Conservation (phyloP, 2,113 vertebrate genomes). For the Pelecanoides urinatrix region DNA sequence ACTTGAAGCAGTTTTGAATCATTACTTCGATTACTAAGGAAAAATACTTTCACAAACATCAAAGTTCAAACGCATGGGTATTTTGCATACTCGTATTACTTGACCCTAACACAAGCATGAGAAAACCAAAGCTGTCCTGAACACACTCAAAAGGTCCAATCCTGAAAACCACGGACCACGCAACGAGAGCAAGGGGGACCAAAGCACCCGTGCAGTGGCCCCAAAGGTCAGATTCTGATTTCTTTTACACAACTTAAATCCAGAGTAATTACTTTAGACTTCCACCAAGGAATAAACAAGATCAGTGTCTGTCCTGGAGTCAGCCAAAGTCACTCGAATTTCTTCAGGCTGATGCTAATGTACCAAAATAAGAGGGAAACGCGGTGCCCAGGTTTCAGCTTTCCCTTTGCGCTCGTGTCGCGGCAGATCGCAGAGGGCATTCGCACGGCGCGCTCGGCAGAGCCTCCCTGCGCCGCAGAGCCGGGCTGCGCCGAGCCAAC, state of each 20-base stretch:
- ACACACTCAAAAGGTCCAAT: neutral
- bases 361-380: constrained; percentile 31
- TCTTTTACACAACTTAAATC: neutral
- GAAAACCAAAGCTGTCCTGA: neutral
- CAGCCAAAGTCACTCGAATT: neutral
- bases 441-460: neutral
- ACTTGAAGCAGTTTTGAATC: neutral
- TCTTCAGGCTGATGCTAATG: neutral
- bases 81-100: neutral
- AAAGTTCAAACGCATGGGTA: neutral
- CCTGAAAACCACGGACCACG: neutral
- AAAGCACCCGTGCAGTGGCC: neutral
- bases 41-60: neutral
- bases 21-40: neutral
- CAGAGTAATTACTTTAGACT: constrained; percentile 35
- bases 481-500: neutral
- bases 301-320: neutral
- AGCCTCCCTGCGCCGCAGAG: neutral
- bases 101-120: neutral
- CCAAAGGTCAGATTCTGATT: neutral
- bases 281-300: constrained; percentile 6
- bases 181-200: neutral
- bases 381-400: neutral
- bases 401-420: neutral
- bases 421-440: neutral